Evolutionary conservation across 2,888 invertebrate species (phyloP).

Genomic region (Agrochola macilenta): DNA sequence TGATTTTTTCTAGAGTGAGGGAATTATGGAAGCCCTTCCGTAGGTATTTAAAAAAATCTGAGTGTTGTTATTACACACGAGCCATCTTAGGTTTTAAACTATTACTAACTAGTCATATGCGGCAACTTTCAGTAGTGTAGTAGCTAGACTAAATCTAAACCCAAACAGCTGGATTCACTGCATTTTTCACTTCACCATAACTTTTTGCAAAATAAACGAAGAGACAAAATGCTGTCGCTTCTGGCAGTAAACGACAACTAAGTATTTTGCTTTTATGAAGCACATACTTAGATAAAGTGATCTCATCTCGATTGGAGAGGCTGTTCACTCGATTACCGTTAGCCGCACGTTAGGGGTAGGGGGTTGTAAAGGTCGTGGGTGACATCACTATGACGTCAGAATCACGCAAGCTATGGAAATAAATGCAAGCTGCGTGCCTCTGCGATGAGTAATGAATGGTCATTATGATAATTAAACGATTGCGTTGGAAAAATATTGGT

Average conservation of each 20-base stretch:
- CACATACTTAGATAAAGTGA: constrained; percentile 30
- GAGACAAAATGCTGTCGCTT: neutral
- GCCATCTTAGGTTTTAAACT: neutral
- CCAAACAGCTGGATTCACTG: neutral
- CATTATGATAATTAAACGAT: constrained; percentile 8
- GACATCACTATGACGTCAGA: constrained; percentile 48
- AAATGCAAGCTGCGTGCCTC: constrained; percentile 10
- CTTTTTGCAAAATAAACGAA: neutral
- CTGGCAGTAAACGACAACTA: neutral
- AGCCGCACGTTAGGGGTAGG: constrained; percentile 12
- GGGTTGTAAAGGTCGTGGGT: constrained; percentile 38
- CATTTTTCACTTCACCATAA: neutral
- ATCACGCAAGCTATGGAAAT: constrained; percentile 12
- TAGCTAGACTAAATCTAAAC: neutral
- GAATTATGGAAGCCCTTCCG: neutral
- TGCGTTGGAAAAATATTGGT: neutral
- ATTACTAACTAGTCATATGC: neutral
- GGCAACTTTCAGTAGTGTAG: neutral
- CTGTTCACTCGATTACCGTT: constrained; percentile 30
- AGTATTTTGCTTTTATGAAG: constrained; percentile 15
- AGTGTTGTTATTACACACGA: neutral
- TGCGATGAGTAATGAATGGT: constrained; percentile 3
- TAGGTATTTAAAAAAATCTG: neutral
- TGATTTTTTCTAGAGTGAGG: neutral
- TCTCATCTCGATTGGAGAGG: constrained; percentile 34